Base-by-base conservation (phyloP, 2,113 vertebrate genomes). In the Hippocampus guttulatus region DNA sequence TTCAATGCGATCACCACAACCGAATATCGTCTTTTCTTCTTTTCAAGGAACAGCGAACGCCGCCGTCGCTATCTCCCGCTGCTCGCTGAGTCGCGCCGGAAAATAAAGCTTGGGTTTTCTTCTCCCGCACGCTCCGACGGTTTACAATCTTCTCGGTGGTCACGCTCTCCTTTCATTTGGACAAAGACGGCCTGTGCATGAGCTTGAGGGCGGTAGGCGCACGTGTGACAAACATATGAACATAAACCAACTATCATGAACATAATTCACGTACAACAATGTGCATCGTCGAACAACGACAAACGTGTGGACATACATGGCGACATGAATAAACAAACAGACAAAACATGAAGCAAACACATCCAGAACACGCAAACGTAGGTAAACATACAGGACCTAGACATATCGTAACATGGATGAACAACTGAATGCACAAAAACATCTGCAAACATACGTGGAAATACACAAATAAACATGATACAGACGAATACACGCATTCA, bases 1-100 rank as follows among this genome's bases (percentile, higher is more conserved):
- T 88, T 88, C 72, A 74, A 80, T 85, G 76, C 41, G 64, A 85
- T 67, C 11, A 40, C 65, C 15, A 18, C 58, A 1, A 33, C 58
- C 10, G 8, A 33, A 38, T 38, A 38, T 6, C 33, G 5, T 38
- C 33, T 33, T 61, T 61, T 61, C 15, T 33, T 20, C 27, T 30
- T 61, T 61, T 58, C 23, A 14, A 15, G 23, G 55, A 27, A 58
- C 23, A 10, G 54, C 15, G 47, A 18, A 51, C 49, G 10, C 43
- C 43, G 43, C 10, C 14, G 43, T 4, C 55, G 55, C 55, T 58
- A 27, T 58, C 27, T 61, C 6, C 5, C 15, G 27, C 58, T 3
- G 58, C 16, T 33, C 58, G 27, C 58, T 3, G 27, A 38, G 58
- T 33, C 27, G 27, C 16, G 27, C 20, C 27, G 5, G 58, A 60